Base-by-base conservation (phyloP, 1,140 invertebrate genomes). In the Lucilia cuprina region DNA sequence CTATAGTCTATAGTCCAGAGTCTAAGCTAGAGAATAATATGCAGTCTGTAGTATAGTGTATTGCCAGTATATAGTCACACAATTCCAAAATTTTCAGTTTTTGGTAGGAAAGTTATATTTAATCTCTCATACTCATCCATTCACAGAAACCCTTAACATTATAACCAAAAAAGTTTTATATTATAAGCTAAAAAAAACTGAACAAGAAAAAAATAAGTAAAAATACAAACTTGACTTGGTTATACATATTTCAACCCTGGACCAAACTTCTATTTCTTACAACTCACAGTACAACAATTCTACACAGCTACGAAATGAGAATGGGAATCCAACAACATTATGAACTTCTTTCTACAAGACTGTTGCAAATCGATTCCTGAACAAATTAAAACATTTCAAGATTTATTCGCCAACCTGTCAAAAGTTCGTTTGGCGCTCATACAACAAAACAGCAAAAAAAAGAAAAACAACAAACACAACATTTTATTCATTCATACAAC, bases 351-450 rank as follows among this genome's bases (percentile, higher is more conserved):
- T 41, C 19, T 19, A 41, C n/a, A 41, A 19, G 77, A 49, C 77
- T 80, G 77, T 80, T 80, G 77, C 85, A 90, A 90, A 90, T 89
- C 89, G 89, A 90, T 90, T 90, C 89, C 86, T 87, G 88, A 88
- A 87, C 88, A 90, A 90, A 90, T 90, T 90, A 90, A 89, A 90
- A 90, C 89, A 89, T 90, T 90, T 90, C 88, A 90, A 89, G 89
- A 90, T 90, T 90, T 90, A 90, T 90, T 88, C 88, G 89, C 89
- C 87, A 86, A 89, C 88, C 89, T 90, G 89, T 90, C 89, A 89
- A 89, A 88, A 90, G 86, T 83, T 85, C 86, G 82, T 65, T 82
- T 65, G 50, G 82, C 82, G 82, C 82, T 82, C 82, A 70, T 82
- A 60, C 49, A 60, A 55, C 50, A 55, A 55, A 17, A 55, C 50